phyloP scores from a whole-genome alignment of 2,113 vertebrate species.

The Cricetomys ansorgei region DNA sequence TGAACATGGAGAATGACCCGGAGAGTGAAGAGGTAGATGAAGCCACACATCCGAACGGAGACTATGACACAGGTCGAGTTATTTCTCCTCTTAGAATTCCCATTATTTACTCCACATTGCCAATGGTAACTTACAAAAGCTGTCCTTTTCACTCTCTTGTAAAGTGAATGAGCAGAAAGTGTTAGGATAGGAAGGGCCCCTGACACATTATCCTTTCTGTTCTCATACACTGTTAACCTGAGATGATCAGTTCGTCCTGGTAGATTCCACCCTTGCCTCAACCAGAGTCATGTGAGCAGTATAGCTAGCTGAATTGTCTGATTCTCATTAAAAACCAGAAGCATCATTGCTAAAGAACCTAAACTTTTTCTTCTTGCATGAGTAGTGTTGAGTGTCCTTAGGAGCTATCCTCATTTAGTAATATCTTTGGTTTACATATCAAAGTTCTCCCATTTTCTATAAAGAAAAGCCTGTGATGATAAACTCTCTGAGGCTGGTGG shows the following conservation, averaged over 20 bases:
- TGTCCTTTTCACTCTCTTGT: not conserved
- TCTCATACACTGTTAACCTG: not conserved
- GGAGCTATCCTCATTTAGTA: not conserved
- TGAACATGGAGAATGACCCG: slow-evolving; percentile 94
- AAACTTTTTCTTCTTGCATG: not conserved
- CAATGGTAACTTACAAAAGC: not conserved
- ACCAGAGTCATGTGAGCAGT: not conserved
- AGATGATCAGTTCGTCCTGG: not conserved
- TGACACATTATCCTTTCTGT: not conserved
- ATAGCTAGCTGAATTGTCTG: not conserved
- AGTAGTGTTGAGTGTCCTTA: slow-evolving; percentile 17
- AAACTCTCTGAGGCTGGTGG: not conserved
- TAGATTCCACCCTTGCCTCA: not conserved
- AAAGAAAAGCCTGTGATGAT: not conserved
- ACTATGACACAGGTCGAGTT: slow-evolving; percentile 95
- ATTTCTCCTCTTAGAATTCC: not conserved
- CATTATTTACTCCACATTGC: not conserved
- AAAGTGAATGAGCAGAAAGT: not conserved
- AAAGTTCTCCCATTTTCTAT: not conserved
- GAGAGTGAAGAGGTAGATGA: slow-evolving; percentile 95
- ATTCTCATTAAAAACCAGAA: not conserved
- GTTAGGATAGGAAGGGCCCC: not conserved
- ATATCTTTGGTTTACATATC: not conserved
- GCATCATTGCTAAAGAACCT: not conserved
- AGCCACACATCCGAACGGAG: slow-evolving; percentile 93